Conservation (phyloP, 2,113 vertebrate species). For the Ursus arctos region DNA sequence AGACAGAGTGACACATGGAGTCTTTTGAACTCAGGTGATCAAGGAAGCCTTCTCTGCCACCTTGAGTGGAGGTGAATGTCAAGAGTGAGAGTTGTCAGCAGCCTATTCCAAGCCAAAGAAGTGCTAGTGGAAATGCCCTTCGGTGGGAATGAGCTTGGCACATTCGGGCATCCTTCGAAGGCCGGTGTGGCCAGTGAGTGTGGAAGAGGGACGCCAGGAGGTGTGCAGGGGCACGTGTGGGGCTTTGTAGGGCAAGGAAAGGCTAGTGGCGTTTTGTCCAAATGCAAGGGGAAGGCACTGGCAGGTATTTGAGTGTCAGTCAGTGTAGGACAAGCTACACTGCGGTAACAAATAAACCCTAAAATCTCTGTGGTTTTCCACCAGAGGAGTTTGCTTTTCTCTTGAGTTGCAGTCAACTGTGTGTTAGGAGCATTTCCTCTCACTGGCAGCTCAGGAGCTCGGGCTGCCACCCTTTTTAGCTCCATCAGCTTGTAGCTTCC, state of each 20-base stretch:
- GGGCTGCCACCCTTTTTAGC: neutral
- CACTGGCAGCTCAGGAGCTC: neutral
- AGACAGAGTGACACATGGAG: neutral
- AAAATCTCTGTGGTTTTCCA: neutral
- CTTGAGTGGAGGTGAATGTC: neutral
- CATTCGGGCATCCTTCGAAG: neutral
- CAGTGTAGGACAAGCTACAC: neutral
- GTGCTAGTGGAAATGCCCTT: neutral
- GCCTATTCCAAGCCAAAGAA: slow-evolving; percentile 5
- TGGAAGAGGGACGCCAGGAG: neutral
- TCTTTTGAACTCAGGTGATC: neutral
- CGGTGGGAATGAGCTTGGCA: neutral
- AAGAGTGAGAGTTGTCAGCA: neutral
- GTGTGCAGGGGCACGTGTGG: neutral
- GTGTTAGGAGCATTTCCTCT: neutral
- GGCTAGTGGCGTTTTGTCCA: neutral
- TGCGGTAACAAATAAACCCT: neutral
- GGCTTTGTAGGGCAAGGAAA: neutral
- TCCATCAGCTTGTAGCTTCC: neutral
- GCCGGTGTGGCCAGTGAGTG: neutral
- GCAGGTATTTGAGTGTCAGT: slow-evolving; percentile 30
- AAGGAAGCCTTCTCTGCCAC: neutral
- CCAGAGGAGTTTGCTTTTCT: neutral
- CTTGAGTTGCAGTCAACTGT: neutral
- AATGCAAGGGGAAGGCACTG: neutral